These are phyloP conservation scores for Psittacula cyanocephala DNA, from an alignment of 2,113 vertebrate genomes.

Conservation along the genomic window DNA sequence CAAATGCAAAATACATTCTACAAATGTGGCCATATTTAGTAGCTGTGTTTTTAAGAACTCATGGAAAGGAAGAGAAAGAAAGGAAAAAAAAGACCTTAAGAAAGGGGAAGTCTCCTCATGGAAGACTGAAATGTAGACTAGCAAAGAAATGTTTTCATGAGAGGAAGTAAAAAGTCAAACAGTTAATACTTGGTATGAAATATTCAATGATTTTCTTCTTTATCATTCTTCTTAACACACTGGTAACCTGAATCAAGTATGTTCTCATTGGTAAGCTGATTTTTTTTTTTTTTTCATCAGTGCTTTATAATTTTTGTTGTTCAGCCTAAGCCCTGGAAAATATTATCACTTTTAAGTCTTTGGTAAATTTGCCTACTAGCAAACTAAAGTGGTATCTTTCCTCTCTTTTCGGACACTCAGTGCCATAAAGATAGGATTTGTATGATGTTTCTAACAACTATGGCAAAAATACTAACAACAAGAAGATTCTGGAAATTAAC, in stretches of 20 bases:
- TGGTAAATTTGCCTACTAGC: background rate
- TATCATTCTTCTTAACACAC: background rate
- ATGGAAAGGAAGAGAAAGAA: background rate
- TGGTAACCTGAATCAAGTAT: background rate
- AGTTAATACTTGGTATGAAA: background rate
- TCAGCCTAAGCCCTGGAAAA: background rate
- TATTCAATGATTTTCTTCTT: background rate
- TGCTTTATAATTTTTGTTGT: background rate
- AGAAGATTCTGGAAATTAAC: background rate
- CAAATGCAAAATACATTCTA: conserved; percentile 56
- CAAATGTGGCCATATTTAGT: conserved; percentile 27
- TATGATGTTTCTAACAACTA: background rate
- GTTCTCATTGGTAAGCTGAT: background rate
- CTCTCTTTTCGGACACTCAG: accelerated
- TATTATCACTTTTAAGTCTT: background rate
- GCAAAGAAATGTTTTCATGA: background rate
- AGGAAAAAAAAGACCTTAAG: background rate
- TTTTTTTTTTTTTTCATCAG: background rate
- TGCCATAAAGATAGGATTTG: background rate
- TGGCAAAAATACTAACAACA: background rate
- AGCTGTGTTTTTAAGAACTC: conserved; percentile 15
- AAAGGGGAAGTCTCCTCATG: background rate
- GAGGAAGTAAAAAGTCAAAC: background rate
- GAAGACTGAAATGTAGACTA: background rate
- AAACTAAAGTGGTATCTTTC: background rate